phyloP scores from a whole-genome alignment of 2,113 vertebrate genomes.

The Microcebus tavaratra region DNA sequence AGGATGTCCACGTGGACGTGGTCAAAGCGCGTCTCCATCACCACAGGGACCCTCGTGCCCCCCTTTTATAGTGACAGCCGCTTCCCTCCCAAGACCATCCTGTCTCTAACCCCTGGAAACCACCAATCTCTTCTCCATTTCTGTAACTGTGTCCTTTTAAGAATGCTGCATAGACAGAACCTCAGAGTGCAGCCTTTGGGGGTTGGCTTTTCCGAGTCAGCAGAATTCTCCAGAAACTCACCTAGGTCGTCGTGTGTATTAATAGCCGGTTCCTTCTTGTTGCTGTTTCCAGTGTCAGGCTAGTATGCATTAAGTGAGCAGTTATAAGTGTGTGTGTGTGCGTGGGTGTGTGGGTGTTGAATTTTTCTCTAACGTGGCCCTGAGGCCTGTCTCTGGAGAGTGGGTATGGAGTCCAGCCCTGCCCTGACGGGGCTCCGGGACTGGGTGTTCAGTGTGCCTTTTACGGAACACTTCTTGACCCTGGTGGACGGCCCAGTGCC shows the following conservation, averaged over 20 bases:
- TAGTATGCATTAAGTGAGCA: neutral
- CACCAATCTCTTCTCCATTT: neutral
- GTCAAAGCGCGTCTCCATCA: fast-evolving
- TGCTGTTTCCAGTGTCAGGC: neutral
- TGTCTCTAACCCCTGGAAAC: neutral
- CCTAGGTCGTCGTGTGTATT: neutral
- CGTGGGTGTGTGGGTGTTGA: too few species aligned
- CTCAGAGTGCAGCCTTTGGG: too few species aligned
- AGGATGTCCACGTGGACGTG: fast-evolving
- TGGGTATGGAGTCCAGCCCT: too few species aligned
- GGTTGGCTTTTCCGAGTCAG: neutral
- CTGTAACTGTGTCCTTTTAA: neutral
- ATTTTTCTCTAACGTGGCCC: too few species aligned
- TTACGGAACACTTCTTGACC: too few species aligned
- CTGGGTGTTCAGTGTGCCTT: too few species aligned
- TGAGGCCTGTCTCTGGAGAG: too few species aligned
- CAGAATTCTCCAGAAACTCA: neutral
- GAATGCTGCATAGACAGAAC: neutral
- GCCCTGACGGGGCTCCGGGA: too few species aligned
- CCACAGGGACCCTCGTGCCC: neutral
- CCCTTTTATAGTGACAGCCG: fast-evolving
- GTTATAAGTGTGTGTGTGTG: too few species aligned
- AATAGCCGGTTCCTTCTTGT: neutral
- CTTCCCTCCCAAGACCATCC: neutral
- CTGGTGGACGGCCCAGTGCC: too few species aligned